Percentiles rank a stretch among this genome's conserved stretches.
These are phyloP conservation scores for Mus spretus DNA, from an alignment of 2,797 vertebrate genomes.

Conservation along the genomic window DNA sequence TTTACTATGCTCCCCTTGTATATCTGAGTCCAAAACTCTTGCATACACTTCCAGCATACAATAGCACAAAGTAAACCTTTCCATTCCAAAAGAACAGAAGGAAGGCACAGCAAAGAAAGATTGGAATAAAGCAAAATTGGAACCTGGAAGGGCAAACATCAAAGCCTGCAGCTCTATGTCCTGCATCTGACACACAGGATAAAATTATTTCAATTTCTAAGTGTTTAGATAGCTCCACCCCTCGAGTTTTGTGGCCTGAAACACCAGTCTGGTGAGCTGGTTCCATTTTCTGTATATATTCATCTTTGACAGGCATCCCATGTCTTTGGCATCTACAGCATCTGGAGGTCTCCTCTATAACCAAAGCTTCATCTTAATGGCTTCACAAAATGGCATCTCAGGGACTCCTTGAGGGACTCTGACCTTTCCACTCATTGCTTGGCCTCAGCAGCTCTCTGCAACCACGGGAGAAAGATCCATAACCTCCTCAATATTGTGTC, in stretches of 20 bases:
- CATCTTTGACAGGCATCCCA: neutral
- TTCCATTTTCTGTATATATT: neutral
- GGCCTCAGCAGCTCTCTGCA: neutral
- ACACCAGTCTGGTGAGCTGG: neutral
- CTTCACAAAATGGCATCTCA: neutral
- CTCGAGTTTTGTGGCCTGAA: neutral
- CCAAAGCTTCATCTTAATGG: neutral
- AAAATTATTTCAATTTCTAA: neutral
- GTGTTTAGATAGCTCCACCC: neutral
- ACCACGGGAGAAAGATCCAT: neutral
- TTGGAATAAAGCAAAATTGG: neutral
- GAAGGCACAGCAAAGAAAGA: neutral
- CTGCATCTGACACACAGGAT: neutral
- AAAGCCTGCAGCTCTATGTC: neutral
- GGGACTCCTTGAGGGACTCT: neutral
- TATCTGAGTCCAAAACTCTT: neutral
- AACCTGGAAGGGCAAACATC: neutral
- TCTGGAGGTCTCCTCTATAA: neutral
- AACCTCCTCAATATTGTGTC: neutral
- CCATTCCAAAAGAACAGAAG: neutral
- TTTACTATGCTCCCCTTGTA: neutral
- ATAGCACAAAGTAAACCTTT: neutral
- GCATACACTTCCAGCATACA: neutral
- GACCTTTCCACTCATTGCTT: neutral
- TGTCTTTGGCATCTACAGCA: neutral